phyloP scores from a whole-genome alignment of 2,113 vertebrate genomes.

The Tachycineta bicolor region DNA sequence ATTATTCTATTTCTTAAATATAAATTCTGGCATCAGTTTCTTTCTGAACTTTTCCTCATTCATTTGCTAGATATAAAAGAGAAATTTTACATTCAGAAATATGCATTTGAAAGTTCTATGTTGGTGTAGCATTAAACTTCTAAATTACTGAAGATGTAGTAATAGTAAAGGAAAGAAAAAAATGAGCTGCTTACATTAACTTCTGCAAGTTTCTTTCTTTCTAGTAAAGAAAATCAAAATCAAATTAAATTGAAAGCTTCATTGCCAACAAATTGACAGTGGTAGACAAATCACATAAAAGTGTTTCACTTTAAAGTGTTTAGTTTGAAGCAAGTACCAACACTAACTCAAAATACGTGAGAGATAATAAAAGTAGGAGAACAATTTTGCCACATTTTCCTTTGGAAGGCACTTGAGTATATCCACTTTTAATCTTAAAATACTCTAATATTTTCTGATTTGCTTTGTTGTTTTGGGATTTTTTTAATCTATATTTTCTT shows the following conservation, averaged over 20 bases:
- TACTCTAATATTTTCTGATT: background rate
- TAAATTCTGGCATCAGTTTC: background rate
- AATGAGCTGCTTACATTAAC: background rate
- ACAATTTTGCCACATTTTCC: background rate
- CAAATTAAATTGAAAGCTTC: background rate
- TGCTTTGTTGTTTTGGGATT: accelerated
- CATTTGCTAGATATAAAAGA: background rate
- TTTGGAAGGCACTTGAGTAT: background rate
- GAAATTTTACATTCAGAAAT: background rate
- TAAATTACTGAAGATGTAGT: background rate
- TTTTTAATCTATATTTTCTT: background rate
- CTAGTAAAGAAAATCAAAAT: background rate
- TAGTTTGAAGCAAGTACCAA: background rate
- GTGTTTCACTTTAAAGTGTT: background rate
- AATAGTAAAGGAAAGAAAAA: background rate
- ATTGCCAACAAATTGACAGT: background rate
- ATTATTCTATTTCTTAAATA: background rate
- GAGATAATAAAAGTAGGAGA: background rate
- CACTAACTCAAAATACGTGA: background rate
- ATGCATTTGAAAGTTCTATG: background rate
- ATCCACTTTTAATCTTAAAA: background rate
- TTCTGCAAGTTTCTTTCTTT: background rate
- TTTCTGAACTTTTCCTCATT: background rate
- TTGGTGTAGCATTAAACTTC: background rate
- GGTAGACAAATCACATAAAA: background rate